Conservation (phyloP, 1,140 invertebrate species). For the Eurytemora carolleeae region DNA sequence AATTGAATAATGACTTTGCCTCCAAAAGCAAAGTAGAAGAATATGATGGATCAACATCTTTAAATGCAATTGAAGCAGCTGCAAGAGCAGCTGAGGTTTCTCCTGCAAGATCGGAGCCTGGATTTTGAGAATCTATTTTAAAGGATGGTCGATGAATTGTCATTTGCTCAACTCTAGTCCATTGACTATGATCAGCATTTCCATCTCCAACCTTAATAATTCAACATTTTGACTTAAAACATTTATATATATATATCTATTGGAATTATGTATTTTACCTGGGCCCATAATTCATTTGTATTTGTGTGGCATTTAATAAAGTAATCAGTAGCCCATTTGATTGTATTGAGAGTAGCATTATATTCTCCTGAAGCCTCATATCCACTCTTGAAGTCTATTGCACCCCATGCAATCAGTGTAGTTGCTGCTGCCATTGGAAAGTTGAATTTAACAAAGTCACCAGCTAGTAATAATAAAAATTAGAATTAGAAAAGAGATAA, state of each 20-base stretch:
- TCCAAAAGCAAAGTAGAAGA: slow-evolving; percentile 20
- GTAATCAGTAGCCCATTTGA: slow-evolving; percentile 41
- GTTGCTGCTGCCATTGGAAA: slow-evolving; percentile 40
- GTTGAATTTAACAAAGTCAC: slow-evolving; percentile 42
- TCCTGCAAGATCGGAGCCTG: slow-evolving; percentile 26
- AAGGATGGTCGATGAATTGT: slow-evolving; percentile 35
- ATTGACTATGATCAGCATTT: slow-evolving; percentile 31
- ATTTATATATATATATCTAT: no score
- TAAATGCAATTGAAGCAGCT: slow-evolving; percentile 25
- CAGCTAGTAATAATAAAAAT: slow-evolving; percentile 27
- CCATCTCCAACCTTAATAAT: slow-evolving; percentile 33
- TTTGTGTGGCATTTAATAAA: slow-evolving; percentile 37
- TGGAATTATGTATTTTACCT: slow-evolving; percentile 20
- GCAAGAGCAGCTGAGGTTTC: slow-evolving; percentile 28
- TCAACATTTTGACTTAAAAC: no score
- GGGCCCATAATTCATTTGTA: slow-evolving; percentile 34
- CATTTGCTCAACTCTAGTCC: slow-evolving; percentile 39
- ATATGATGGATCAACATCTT: slow-evolving; percentile 22
- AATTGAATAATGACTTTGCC: slow-evolving; percentile 26
- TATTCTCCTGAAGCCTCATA: slow-evolving; percentile 28
- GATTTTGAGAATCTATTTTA: slow-evolving; percentile 33
- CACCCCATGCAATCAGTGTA: slow-evolving; percentile 38
- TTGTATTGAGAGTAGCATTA: slow-evolving; percentile 27
- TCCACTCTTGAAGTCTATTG: slow-evolving; percentile 33
- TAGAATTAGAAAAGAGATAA: neutral